phyloP scores from a whole-genome alignment of 1,140 invertebrate genomes.

The Drosophila elegans region DNA sequence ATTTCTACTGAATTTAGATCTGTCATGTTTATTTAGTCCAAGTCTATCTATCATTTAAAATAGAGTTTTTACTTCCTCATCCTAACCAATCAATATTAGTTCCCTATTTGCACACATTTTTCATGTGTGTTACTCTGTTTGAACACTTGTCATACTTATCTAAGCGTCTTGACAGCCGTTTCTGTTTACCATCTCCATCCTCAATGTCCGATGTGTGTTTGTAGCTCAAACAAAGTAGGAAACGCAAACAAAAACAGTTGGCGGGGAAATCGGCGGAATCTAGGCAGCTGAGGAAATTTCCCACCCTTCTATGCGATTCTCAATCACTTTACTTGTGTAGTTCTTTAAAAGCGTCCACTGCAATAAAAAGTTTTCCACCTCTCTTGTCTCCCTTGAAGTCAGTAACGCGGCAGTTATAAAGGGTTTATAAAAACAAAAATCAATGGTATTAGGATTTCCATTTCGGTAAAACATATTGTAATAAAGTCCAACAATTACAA shows the following conservation, averaged over 20 bases:
- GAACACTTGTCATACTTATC: conserved; percentile 61
- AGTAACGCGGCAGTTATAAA: neutral
- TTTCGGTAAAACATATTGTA: neutral
- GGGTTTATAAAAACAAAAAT: neutral
- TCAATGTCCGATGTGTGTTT: conserved; percentile 4
- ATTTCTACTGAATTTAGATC: conserved; percentile 31
- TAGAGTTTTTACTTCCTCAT: conserved; percentile 6
- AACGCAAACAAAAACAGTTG: neutral
- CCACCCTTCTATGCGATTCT: neutral
- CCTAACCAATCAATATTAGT: conserved; percentile 47
- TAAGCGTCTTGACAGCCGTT: conserved; percentile 63
- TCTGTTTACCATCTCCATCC: conserved; percentile 18
- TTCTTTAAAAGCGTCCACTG: no score
- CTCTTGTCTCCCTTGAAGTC: no score
- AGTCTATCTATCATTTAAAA: conserved; percentile 22
- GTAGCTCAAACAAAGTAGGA: conserved; percentile 5
- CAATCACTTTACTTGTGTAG: neutral
- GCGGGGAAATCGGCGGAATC: neutral
- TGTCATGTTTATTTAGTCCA: conserved; percentile 1
- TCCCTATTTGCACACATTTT: conserved; percentile 50
- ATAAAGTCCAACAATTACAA: neutral
- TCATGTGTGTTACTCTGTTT: conserved; percentile 21
- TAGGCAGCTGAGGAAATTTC: neutral
- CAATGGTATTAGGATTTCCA: neutral
- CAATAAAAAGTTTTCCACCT: no score